These are phyloP conservation scores for Paramuricea clavata DNA, from an alignment of 92 coral and sea anemone species.

Conservation along the genomic window DNA sequence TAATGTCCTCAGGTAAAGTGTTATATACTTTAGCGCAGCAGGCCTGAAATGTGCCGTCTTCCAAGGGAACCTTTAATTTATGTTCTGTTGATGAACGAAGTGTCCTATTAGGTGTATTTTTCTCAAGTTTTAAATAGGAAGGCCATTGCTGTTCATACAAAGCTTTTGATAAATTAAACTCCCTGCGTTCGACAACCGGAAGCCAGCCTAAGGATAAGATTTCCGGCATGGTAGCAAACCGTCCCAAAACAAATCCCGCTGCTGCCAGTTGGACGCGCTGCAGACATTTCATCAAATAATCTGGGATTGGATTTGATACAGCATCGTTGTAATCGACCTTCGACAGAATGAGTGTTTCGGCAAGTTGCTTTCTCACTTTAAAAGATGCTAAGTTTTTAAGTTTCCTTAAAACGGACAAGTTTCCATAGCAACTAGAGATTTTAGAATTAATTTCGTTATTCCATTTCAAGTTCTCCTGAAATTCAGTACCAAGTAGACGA, in stretches of 20 bases:
- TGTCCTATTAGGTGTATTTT: constrained; percentile 7
- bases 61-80: constrained; percentile 27
- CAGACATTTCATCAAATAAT: constrained; percentile 39
- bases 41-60: constrained; percentile 40
- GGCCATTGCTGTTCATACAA: constrained; percentile 34
- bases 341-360: no score
- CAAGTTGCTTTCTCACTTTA: no score
- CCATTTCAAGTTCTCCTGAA: no score
- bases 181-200: constrained; percentile 33
- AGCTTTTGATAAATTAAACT: constrained; percentile 27
- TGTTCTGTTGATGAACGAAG: constrained; percentile 25
- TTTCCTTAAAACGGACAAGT: no score
- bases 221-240: constrained; percentile 26
- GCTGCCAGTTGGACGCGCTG: constrained; percentile 58
- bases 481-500: no score
- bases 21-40: constrained; percentile 8
- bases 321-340: no score
- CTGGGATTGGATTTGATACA: constrained; percentile 40
- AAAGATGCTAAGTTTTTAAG: no score
- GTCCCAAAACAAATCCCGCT: constrained; percentile 46
- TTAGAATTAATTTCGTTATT: no score
- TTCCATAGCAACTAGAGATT: no score
- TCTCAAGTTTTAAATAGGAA: constrained; percentile 16
- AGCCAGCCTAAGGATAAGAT: constrained; percentile 45
- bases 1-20: no score